Base-by-base conservation (phyloP, 2,113 vertebrate genomes). In the human (Homo sapiens) region DNA sequence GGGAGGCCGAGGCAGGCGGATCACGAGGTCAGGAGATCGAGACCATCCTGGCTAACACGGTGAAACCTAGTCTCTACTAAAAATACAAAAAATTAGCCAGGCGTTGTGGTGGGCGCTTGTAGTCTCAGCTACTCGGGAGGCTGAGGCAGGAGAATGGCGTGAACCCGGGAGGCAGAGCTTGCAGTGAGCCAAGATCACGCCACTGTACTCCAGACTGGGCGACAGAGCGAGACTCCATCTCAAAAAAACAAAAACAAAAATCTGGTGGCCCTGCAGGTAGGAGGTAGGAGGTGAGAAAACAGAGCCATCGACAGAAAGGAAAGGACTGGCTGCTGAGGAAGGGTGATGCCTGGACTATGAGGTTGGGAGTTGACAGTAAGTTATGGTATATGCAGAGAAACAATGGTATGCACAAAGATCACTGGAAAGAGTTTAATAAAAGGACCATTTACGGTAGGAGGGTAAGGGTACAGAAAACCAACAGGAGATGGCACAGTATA, bases 141-240 rank as follows among this genome's bases (percentile, higher is more conserved):
- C 10, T 61, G 11, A 61, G 59, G 59, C 25, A 61, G 25, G 59
- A 61, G 59, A 57, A 61, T 61, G 4, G 5, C 11, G 0, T 61
- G 25, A 27, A 61, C 59, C 59, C 0, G 2, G 25, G 11, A 61
- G 25, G 59, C 0, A 0, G 25, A 61, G 59, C 2, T 27, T 61
- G 25, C 59, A 61, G 25, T 61, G 59, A 61, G 59, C 25, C 25
- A 2, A 61, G 25, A 27, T 61, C 10, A 5, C 4, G 2, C 59
- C 25, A 61, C 1, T 61, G 59, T 25, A 61, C 59, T 61, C 11
- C 59, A 61, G 59, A 4, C 59, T 27, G 59, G 25, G 59, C 4
- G 0, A 61, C 10, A 61, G 10, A 61, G 59, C 11, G 5, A 61
- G 4, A 61, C 25, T 61, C 52, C 6, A 2, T 20, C 52, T 55